Evolutionary conservation across 1,140 invertebrate genomes (phyloP).

Genomic region (Drosophila gunungcola): DNA sequence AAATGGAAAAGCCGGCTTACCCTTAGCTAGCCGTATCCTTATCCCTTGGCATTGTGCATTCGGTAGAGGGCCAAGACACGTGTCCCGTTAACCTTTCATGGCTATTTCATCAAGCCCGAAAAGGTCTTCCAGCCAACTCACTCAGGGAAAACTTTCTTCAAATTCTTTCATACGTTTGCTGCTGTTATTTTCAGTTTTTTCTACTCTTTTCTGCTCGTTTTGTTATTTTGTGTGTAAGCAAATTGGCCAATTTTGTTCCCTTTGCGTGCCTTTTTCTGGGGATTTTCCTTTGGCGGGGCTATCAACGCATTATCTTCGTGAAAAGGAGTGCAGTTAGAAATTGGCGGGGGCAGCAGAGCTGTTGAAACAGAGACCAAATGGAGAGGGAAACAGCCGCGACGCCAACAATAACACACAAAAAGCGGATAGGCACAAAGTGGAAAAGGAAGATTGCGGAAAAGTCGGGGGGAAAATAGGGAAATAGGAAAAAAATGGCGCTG

Average conservation of each 20-base stretch:
- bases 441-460: conserved; percentile 24
- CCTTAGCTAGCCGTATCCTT: conserved; percentile 23
- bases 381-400: conserved; percentile 11
- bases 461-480: conserved; percentile 1
- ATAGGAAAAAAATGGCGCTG: conserved; percentile 12
- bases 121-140: conserved; percentile 36
- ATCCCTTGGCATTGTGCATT: conserved; percentile 33
- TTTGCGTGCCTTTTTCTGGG: conserved; percentile 11
- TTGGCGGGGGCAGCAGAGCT: conserved; percentile 66
- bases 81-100: conserved; percentile 74
- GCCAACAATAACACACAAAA: conserved; percentile 19
- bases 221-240: conserved; percentile 76
- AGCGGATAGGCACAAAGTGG: conserved; percentile 29
- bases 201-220: conserved; percentile 39
- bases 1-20: conserved; percentile 39
- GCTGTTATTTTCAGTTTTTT: conserved; percentile 1
- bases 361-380: conserved; percentile 57
- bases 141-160: conserved; percentile 35
- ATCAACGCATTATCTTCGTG: conserved; percentile 81
- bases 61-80: conserved; percentile 56
- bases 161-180: conserved; percentile 53
- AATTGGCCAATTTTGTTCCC: conserved; percentile 75
- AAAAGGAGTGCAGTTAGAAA: conserved; percentile 80
- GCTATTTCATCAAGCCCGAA: conserved; percentile 54
- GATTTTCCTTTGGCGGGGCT: conserved; percentile 42